phyloP scores from a whole-genome alignment of 2,888 invertebrate species.

The Leptinotarsa peninsularis region DNA sequence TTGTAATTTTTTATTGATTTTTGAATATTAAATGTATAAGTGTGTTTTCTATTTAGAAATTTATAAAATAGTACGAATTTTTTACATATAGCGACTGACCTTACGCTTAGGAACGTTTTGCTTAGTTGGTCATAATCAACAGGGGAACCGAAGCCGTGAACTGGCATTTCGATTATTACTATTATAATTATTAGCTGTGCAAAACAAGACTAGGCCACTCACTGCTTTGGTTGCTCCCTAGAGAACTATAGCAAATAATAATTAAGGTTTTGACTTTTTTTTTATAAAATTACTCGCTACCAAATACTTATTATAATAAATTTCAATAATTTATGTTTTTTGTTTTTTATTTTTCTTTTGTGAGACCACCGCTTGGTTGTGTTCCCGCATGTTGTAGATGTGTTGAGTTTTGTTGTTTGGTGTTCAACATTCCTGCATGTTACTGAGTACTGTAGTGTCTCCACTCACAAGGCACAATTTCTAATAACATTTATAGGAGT shows the following conservation, averaged over 20 bases:
- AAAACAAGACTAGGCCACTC: constrained; percentile 61
- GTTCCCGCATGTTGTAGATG: constrained; percentile 58
- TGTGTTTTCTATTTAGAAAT: constrained; percentile 67
- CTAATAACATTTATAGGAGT: constrained; percentile 52
- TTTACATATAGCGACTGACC: constrained; percentile 60
- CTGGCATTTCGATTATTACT: constrained; percentile 53
- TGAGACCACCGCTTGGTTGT: constrained; percentile 56
- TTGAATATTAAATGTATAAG: constrained; percentile 66
- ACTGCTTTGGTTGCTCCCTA: constrained; percentile 56
- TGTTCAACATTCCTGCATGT: constrained; percentile 59
- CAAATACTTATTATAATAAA: constrained; percentile 68
- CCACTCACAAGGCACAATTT: constrained; percentile 64
- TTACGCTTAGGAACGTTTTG: constrained; percentile 59
- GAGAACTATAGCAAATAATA: constrained; percentile 61
- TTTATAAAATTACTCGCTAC: constrained; percentile 67
- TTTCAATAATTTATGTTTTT: constrained; percentile 66
- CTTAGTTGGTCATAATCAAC: constrained; percentile 58
- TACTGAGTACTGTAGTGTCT: constrained; percentile 64
- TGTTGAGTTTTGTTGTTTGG: constrained; percentile 53
- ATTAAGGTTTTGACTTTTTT: constrained; percentile 62
- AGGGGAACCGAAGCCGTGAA: constrained; percentile 51
- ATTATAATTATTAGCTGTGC: constrained; percentile 43
- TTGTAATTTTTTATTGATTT: constrained; percentile 64
- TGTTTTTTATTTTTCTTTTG: constrained; percentile 53
- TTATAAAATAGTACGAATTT: constrained; percentile 64